Evolutionary conservation across 2,888 invertebrate species (phyloP), one percentile per base, ranked within the genome.

Genomic region (Heteromurus nitidus): DNA sequence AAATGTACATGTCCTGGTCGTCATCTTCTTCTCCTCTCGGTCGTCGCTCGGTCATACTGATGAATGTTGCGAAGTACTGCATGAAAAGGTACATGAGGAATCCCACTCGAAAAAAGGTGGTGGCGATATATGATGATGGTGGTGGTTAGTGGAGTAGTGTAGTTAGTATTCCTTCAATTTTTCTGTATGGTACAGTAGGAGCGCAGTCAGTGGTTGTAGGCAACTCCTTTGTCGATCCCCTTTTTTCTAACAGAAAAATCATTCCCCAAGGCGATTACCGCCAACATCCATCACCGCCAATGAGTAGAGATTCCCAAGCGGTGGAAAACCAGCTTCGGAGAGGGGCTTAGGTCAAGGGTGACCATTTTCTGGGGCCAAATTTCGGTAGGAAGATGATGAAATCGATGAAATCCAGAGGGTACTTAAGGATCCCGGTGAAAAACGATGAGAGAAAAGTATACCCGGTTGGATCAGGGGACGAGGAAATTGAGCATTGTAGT

Each of bases 231-330:
- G 11, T 50, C 72, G 80, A 67, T 80, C 80, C 80, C 79, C 80
- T 73, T 80, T 55, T 65, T 62, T 72, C n/a, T n/a, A n/a, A n/a
- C n/a, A n/a, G n/a, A n/a, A 26, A 58, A 58, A 58, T 58, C 28
- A n/a, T 74, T 80, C 80, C 80, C 80, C 69, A 80, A 80, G 80
- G 80, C 80, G 74, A 80, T 80, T 80, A 80, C 80, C 80, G 80
- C 80, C 80, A 80, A 80, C 80, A 80, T 68, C 68, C 79, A 72
- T 58, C 64, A 58, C 53, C 68, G 50, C 58, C 65, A 7, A 26
- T 26, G 24, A 58, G 11, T n/a, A 28, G 58, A 26, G 11, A 28
- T 24, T 58, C 58, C 28, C 28, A 28, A 58, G 58, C 22, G 58
- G 58, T 58, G 58, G 58, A 58, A 58, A 58, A 58, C 22, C n/a